Evolutionary conservation across 1,140 invertebrate genomes (phyloP).

Genomic region (Leucophenga varia): DNA sequence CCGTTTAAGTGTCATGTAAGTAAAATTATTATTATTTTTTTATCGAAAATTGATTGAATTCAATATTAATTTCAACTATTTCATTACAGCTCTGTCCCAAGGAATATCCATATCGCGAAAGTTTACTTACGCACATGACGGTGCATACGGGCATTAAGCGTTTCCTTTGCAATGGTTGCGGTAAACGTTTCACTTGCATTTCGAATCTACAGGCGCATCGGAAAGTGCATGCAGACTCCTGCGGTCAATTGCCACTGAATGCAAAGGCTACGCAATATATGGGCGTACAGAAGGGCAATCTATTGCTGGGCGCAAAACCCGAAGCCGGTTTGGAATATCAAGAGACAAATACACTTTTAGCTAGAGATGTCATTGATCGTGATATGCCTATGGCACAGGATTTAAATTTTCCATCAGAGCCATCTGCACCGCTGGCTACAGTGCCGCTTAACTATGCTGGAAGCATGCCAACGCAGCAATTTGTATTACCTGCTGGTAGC

Average conservation of each 20-base stretch:
- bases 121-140: slow-evolving; percentile 58
- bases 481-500: too few relatives aligned
- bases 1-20: slow-evolving; percentile 65
- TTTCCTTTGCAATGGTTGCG: slow-evolving; percentile 58
- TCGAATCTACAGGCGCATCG: slow-evolving; percentile 59
- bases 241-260: slow-evolving; percentile 42
- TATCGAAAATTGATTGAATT: slow-evolving; percentile 1
- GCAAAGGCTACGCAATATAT: slow-evolving; percentile 51
- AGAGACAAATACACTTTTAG: slow-evolving; percentile 46
- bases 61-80: background rate
- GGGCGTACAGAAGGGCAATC: slow-evolving; percentile 49
- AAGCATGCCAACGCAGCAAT: slow-evolving; percentile 37
- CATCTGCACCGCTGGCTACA: slow-evolving; percentile 36
- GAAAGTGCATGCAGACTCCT: slow-evolving; percentile 49
- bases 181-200: slow-evolving; percentile 58
- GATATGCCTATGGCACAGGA: slow-evolving; percentile 49
- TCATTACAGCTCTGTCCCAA: slow-evolving; percentile 57
- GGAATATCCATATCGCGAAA: slow-evolving; percentile 60
- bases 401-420: slow-evolving; percentile 43
- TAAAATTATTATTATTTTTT: background rate
- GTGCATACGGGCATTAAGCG: slow-evolving; percentile 61
- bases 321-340: slow-evolving; percentile 50
- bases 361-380: slow-evolving; percentile 46
- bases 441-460: slow-evolving; percentile 40
- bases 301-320: slow-evolving; percentile 48